Base-by-base conservation (phyloP, 2,113 vertebrate genomes). In the Osmerus mordax region DNA sequence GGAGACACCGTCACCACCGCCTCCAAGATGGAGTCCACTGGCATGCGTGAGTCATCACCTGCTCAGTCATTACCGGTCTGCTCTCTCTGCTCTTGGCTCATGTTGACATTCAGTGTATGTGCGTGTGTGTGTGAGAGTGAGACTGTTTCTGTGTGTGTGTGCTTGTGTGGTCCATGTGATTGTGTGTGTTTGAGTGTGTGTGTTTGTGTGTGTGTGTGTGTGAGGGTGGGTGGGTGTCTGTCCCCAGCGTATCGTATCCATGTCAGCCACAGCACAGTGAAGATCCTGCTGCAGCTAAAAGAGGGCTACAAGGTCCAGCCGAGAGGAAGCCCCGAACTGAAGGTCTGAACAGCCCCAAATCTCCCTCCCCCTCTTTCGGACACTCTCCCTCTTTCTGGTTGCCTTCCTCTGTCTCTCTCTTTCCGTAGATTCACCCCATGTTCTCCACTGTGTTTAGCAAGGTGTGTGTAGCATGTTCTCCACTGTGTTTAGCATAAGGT, bases 1-100 rank as follows among this genome's bases (percentile, higher is more conserved):
- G 94, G 94, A 67, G 94, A 96, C 82, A 96, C 94, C 0, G 94
- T 91, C 59, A 90, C 86, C 52, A 87, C 73, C 0, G 89, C 90
- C 0, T 90, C 89, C 0, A 78, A 58, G 63, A 90, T 91, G 90
- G 90, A 91, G 75, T 84, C 82, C 62, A 84, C 81, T 16, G 81
- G 83, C 47, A 79, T 82, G 77, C 81, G 85, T 86, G 78, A 86
- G 85, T 78, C 53, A 14, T 62, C 60, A 28, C 12, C 53, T 54
- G 53, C 16, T 18, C 16, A 54, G 3, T 18, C 53, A 15, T 18
- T 54, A 54, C 53, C 53, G 13, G 16, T 54, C 13, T 54, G 16
- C 53, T 18, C 53, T 54, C 53, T 54, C 53, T 13, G 53, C 53
- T 4, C 53, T 54, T 18, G 12, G 53, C 60, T 15, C 1, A 25